These are phyloP conservation scores for Gonocerus acuteangulatus DNA, from an alignment of 2,888 invertebrate species.

Conservation along the genomic window DNA sequence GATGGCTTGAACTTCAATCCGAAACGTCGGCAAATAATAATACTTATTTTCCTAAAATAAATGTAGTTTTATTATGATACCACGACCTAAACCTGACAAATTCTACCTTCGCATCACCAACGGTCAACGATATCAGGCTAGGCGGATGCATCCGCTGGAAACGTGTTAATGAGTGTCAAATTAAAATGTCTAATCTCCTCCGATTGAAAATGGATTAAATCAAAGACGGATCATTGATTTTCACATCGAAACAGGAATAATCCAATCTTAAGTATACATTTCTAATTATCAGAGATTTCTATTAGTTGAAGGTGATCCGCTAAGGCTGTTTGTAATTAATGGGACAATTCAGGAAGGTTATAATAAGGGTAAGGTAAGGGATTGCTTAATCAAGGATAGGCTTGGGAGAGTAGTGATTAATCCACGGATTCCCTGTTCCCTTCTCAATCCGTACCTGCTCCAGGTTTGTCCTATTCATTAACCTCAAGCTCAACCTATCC, in stretches of 20 bases:
- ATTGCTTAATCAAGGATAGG: slow-evolving; percentile 16
- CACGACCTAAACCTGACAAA: no score
- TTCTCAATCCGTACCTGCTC: neutral
- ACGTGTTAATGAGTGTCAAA: no score
- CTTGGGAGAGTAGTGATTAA: slow-evolving; percentile 5
- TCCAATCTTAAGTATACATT: neutral
- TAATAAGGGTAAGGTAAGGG: slow-evolving; percentile 18
- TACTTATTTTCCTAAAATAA: no score
- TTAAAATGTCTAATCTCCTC: no score
- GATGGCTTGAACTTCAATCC: no score
- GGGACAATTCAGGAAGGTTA: slow-evolving; percentile 12
- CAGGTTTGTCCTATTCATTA: slow-evolving; percentile 11
- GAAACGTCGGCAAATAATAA: no score
- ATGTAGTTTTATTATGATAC: no score
- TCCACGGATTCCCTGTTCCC: neutral
- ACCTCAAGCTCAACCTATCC: neutral
- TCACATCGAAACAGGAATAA: neutral
- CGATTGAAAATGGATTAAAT: no score
- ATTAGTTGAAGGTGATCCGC: slow-evolving; percentile 7
- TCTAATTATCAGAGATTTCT: slow-evolving; percentile 2
- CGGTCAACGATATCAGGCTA: no score
- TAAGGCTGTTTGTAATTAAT: slow-evolving; percentile 4
- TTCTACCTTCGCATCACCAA: no score
- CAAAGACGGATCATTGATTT: no score
- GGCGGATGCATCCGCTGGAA: no score